Percentiles rank a stretch among this genome's conserved stretches.
phyloP scores from a whole-genome alignment of 2,888 invertebrate species.

The Gymnosoma rotundatum region DNA sequence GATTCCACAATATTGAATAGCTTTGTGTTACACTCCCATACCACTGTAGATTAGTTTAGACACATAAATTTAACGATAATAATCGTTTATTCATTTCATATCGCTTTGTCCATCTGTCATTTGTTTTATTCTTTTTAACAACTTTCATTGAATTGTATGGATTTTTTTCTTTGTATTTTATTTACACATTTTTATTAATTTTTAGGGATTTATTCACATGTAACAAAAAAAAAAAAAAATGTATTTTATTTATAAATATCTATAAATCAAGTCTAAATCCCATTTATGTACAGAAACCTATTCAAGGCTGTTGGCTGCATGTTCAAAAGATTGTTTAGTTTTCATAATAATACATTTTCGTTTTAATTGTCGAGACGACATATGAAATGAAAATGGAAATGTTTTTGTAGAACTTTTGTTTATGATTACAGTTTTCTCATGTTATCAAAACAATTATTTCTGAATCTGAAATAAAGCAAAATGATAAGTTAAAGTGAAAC shows the following conservation, averaged over 20 bases:
- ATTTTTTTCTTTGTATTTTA: background rate
- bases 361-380: conserved; percentile 34
- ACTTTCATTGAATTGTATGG: background rate
- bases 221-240: background rate
- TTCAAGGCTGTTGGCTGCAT: conserved; percentile 1
- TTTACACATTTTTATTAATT: background rate
- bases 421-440: too few species aligned
- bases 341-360: conserved; percentile 20
- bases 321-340: background rate
- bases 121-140: background rate
- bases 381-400: background rate
- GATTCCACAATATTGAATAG: too few species aligned
- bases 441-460: too few species aligned
- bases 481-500: too few species aligned
- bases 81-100: background rate
- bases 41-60: too few species aligned
- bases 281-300: background rate
- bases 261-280: conserved; percentile 4
- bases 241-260: background rate
- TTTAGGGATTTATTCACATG: background rate
- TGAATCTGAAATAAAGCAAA: too few species aligned
- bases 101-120: background rate
- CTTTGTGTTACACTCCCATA: too few species aligned
- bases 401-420: too few species aligned
- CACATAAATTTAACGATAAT: background rate